A percentile compares a stretch with the other conserved stretches of the same genome.
These are phyloP conservation scores for Eilema depressum DNA, from an alignment of 2,888 invertebrate genomes.

Conservation along the genomic window DNA sequence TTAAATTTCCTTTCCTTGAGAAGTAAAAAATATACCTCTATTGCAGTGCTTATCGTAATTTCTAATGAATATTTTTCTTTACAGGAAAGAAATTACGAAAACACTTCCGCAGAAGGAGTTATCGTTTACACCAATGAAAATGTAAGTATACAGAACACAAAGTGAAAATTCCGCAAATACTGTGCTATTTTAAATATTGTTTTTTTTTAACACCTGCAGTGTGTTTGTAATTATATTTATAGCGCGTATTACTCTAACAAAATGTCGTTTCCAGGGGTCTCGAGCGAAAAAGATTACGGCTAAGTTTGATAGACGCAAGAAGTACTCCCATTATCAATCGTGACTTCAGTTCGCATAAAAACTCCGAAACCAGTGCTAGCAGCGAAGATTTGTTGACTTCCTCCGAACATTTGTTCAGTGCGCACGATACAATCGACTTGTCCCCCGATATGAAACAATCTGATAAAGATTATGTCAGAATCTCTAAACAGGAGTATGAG, in stretches of 20 bases:
- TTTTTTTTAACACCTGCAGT: neutral
- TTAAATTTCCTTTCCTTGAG: neutral
- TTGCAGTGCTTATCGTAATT: neutral
- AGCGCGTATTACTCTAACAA: neutral
- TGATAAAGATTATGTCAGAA: conserved; percentile 89
- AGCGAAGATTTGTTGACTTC: conserved; percentile 80
- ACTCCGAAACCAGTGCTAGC: conserved; percentile 78
- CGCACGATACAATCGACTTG: conserved; percentile 80
- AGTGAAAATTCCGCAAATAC: neutral
- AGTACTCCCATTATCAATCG: conserved; percentile 77
- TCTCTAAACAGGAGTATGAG: conserved; percentile 92
- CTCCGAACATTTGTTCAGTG: conserved; percentile 78
- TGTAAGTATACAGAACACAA: conserved; percentile 80
- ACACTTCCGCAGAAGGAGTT: conserved; percentile 88
- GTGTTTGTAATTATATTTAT: neutral
- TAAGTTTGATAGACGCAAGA: conserved; percentile 79
- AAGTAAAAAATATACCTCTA: neutral
- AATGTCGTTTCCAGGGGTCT: conserved; percentile 68
- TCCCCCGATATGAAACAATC: conserved; percentile 76
- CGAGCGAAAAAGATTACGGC: conserved; percentile 80
- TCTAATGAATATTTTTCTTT: conserved; percentile 53
- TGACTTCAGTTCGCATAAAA: conserved; percentile 72
- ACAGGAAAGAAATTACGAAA: conserved; percentile 88
- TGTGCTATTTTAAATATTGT: neutral
- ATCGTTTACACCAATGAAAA: conserved; percentile 87